Percentiles rank a stretch among this genome's conserved stretches.
Evolutionary conservation across 2,888 invertebrate species (phyloP).

Genomic region (Sialis fuliginosa): DNA sequence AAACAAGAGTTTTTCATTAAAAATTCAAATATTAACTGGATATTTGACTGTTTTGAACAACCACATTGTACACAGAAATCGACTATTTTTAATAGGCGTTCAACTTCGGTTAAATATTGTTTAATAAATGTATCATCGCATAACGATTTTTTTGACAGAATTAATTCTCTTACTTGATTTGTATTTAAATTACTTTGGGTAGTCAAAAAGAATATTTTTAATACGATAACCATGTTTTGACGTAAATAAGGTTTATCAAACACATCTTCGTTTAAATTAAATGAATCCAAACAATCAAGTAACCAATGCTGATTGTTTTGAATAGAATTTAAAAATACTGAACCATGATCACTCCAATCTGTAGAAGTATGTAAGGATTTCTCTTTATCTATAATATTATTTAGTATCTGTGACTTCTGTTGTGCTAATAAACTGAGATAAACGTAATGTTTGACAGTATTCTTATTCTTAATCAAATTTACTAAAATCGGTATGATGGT

Average conservation of each 20-base stretch:
- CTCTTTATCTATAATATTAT: slow-evolving; percentile 15
- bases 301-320: slow-evolving; percentile 20
- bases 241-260: slow-evolving; percentile 13
- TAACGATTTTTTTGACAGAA: slow-evolving; percentile 2
- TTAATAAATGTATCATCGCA: slow-evolving; percentile 16
- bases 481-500: slow-evolving; percentile 10
- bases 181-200: background rate
- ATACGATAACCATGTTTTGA: background rate
- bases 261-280: slow-evolving; percentile 11
- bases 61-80: slow-evolving; percentile 15
- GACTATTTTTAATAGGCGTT: slow-evolving; percentile 14
- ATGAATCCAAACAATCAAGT: slow-evolving; percentile 14
- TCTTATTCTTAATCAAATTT: slow-evolving; percentile 12
- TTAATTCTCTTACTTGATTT: background rate
- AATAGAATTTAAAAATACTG: slow-evolving; percentile 1
- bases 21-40: slow-evolving; percentile 1
- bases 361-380: slow-evolving; percentile 9
- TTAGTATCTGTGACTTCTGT: slow-evolving; percentile 14
- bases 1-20: slow-evolving; percentile 13
- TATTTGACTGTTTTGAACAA: background rate
- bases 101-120: slow-evolving; percentile 16
- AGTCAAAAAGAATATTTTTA: slow-evolving; percentile 1
- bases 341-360: background rate
- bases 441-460: slow-evolving; percentile 15
- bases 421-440: slow-evolving; percentile 16